phyloP scores from a whole-genome alignment of 2,797 vertebrate species.

The Prionace glauca region DNA sequence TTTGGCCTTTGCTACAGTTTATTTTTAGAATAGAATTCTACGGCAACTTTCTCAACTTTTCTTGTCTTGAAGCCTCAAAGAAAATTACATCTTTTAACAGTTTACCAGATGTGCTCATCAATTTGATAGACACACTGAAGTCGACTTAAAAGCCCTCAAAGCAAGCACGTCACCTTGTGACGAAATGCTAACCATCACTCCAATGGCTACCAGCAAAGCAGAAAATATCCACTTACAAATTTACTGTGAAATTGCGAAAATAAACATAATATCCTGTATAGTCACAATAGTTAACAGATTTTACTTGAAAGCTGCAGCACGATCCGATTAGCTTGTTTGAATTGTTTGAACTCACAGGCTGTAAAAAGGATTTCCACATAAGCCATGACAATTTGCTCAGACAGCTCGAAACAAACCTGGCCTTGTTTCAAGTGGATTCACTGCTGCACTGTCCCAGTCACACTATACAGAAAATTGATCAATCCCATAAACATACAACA shows the following conservation, averaged over 20 bases:
- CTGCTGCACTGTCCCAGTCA: neutral
- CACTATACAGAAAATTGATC: neutral
- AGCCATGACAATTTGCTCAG: neutral
- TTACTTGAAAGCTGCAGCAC: neutral
- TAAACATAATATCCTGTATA: neutral
- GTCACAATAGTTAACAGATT: neutral
- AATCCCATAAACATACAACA: neutral
- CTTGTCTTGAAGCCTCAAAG: neutral
- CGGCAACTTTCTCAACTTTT: neutral
- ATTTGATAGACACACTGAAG: neutral
- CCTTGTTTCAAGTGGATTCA: neutral
- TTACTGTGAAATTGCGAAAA: neutral
- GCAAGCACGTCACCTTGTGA: neutral
- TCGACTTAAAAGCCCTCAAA: neutral
- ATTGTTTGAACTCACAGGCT: neutral
- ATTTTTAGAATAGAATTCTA: neutral
- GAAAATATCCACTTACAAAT: neutral
- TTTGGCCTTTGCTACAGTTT: neutral
- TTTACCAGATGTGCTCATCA: neutral
- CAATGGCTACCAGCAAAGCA: neutral
- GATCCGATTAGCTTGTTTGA: neutral
- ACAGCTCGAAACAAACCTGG: neutral
- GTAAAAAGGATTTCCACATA: neutral
- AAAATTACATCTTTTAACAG: neutral
- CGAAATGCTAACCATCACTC: neutral